These are phyloP conservation scores for Tragulus kanchil DNA, from an alignment of 2,113 vertebrate species.

Conservation along the genomic window DNA sequence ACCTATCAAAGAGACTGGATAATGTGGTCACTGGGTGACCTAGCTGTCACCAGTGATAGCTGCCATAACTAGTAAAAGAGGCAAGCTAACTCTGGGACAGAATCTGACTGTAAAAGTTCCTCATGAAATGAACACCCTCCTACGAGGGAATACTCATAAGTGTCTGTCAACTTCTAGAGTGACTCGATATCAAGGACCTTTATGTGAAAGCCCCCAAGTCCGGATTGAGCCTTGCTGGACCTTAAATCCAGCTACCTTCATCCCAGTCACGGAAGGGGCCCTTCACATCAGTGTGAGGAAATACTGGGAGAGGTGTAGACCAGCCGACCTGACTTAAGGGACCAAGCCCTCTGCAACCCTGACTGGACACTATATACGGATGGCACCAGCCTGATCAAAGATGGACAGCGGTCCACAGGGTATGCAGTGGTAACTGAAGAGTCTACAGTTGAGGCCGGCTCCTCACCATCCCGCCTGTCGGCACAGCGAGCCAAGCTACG, in stretches of 20 bases:
- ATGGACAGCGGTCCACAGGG: accelerated
- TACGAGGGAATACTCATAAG: background rate
- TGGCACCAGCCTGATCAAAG: background rate
- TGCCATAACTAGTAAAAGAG: background rate
- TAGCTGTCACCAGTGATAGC: background rate
- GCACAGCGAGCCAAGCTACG: background rate
- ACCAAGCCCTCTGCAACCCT: background rate
- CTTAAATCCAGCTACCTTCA: background rate
- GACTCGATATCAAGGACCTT: background rate
- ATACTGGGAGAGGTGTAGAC: background rate
- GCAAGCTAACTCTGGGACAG: background rate
- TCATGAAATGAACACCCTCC: background rate
- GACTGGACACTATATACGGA: background rate
- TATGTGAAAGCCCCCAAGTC: background rate
- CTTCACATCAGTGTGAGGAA: background rate
- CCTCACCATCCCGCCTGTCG: background rate
- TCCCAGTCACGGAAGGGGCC: background rate
- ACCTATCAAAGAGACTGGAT: background rate
- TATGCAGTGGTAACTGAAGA: background rate
- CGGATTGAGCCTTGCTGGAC: background rate
- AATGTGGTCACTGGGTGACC: background rate
- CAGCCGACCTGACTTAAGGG: background rate
- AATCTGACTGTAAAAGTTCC: background rate
- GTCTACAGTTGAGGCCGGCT: background rate
- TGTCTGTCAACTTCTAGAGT: background rate